Base-by-base conservation (phyloP, 2,113 vertebrate species). In the Spea bombifrons region DNA sequence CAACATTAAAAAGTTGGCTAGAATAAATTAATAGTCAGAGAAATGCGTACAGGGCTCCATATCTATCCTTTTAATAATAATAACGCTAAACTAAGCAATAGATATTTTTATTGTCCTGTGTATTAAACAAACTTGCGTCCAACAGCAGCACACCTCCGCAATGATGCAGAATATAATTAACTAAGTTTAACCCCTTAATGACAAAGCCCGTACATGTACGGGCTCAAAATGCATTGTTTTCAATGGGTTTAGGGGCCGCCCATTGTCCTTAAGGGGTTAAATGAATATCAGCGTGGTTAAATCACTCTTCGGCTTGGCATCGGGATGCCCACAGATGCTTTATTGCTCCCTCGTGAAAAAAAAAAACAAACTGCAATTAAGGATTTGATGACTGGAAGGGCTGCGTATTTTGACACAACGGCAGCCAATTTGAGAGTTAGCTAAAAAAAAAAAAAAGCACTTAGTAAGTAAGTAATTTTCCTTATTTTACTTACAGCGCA, bases 261-360 rank as follows among this genome's bases (percentile, higher is more conserved):
- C 30, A 30, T 30, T 30, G 30, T 30, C 30, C 30, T 30, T 30
- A 30, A 30, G 30, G 30, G 30, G 30, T 30, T 30, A 30, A 30
- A 30, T 30, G 30, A 30, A 30, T 30, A 43, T 63, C 71, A 73
- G 15, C 17, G 45, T 46, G 64, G 59, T 12, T 45, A 44, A 8
- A 49, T 74, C 44, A 49, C 59, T 46, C n/a, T 9, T 4, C 5
- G 47, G 15, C 57, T 64, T 74, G 72, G 72, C 57, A 74, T 47
- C 59, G 47, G 8, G 30, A 17, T 74, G 45, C 49, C 15, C n/a
- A 48, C 72, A 74, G 72, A 74, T 74, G 72, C 52, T 73, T 73
- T 63, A 73, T 73, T 59, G 71, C 53, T 61, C 44, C 7, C 43
- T 73, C 55, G 55, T 57, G 15, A 16, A 73, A 30, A 30, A 30